Evolutionary conservation across 1,140 invertebrate genomes (phyloP), one percentile per base, ranked within the genome.

Genomic region (Drosophila baimaii): DNA sequence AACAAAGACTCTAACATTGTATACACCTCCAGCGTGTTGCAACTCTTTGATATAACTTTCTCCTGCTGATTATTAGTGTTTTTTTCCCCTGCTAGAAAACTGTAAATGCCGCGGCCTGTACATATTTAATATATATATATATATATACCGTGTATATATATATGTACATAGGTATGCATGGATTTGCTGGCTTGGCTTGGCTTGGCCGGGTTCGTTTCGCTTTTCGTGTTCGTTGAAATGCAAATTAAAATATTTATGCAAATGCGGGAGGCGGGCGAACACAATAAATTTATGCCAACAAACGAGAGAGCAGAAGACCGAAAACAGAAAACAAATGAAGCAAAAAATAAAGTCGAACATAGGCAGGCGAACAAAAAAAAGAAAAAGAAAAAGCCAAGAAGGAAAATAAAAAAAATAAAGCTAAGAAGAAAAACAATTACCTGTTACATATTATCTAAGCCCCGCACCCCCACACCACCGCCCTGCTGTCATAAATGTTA

Each of bases 211-310:
- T 7, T 44, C 72, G 61, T 39, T 76, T 75, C 72, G 59, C 44
- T 57, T 52, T 75, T 76, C 73, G 54, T 76, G 59, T 86, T 89
- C 78, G 83, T 88, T 86, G 74, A 88, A 86, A 86, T 86, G 83
- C 83, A 86, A 86, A 88, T 86, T 88, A 86, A 86, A 86, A 86
- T 88, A 86, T 86, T 88, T 86, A 86, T 86, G 83, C 79, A 86
- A 86, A 86, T 86, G 76, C 79, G 82, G 64, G 37, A 55, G 56
- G 74, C 74, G 72, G 66, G 51, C 49, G 46, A 79, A 79, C 68
- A 83, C 76, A 88, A 89, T 88, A 86, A 86, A 86, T 86, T 78
- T 88, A 86, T 88, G 79, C 83, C 63, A 77, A 76, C 80, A 63
- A 64, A 78, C 75, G 43, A 58, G 54, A 58, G 54, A 62, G 35